These are phyloP conservation scores for Idaea straminata DNA, from an alignment of 2,888 invertebrate species.

Conservation along the genomic window DNA sequence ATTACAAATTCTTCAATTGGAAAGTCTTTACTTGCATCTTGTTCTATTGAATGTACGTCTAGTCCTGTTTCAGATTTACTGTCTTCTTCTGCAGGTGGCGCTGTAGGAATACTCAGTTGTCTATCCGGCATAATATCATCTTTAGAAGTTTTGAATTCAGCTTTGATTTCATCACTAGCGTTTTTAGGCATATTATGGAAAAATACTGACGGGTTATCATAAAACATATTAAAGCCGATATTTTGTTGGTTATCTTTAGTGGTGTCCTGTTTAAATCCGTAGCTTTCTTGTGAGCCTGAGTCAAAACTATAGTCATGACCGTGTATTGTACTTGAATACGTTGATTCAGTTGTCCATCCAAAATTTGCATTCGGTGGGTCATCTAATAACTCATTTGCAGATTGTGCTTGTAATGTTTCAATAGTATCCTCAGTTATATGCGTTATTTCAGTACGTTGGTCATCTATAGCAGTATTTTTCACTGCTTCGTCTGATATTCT, in stretches of 20 bases:
- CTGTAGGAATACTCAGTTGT: slow-evolving; percentile 54
- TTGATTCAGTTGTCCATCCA: slow-evolving; percentile 48
- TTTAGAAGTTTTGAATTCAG: slow-evolving; percentile 51
- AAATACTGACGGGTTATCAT: slow-evolving; percentile 47
- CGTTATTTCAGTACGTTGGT: slow-evolving; percentile 48
- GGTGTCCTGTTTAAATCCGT: slow-evolving; percentile 4
- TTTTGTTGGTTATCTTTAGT: slow-evolving; percentile 30
- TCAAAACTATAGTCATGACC: slow-evolving; percentile 14
- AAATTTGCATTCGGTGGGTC: slow-evolving; percentile 38
- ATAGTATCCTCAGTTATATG: slow-evolving; percentile 62
- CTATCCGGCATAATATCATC: slow-evolving; percentile 46
- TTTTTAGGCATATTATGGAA: slow-evolving; percentile 54
- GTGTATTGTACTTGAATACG: slow-evolving; percentile 10
- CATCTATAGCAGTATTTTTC: slow-evolving; percentile 37
- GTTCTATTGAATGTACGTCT: slow-evolving; percentile 69
- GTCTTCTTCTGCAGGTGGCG: slow-evolving; percentile 60
- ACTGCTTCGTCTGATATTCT: slow-evolving; percentile 15
- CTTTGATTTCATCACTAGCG: slow-evolving; percentile 64
- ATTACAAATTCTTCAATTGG: slow-evolving; percentile 63
- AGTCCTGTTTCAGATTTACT: slow-evolving; percentile 59
- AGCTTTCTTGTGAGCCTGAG: slow-evolving; percentile 5
- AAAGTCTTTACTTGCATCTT: slow-evolving; percentile 69
- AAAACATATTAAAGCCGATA: slow-evolving; percentile 47
- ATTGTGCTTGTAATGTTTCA: slow-evolving; percentile 57
- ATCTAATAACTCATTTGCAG: slow-evolving; percentile 52